Base-by-base conservation (phyloP, 2,113 vertebrate genomes). In the Zosterops lateralis region DNA sequence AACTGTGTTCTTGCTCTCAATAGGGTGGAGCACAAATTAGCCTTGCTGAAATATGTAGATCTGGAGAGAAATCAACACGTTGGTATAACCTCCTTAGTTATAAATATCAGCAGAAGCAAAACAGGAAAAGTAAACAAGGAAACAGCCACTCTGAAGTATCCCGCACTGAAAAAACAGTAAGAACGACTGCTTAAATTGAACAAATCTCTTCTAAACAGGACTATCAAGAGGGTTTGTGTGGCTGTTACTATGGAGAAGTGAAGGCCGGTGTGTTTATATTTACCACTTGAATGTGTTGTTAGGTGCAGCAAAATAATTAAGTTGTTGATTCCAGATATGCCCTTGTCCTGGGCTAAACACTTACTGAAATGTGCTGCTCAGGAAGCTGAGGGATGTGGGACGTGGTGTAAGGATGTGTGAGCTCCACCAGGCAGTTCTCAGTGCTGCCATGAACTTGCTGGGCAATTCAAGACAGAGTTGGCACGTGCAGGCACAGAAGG, bases 11-110 rank as follows among this genome's bases (percentile, higher is more conserved):
- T 77, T 81, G 38, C 16, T 87, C 34, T 91, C 70, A 16, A 86
- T 85, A 99, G 99, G 99, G 98, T 29, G 99, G 99, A 11, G 98
- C 99, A 85, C 99, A 99, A 97, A 99, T 99, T 97, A 99, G 99
- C 94, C 97, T 99, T 95, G 99, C 99, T 42, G 99, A 99, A 64
- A 96, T 98, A 73, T 97, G 97, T 93, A 98, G 96, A 88, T 98
- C 98, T 0, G 98, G 98, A 90, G 99, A 99, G 88, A 97, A 98
- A 94, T 97, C 97, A 74, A 98, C 97, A 17, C 98, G 98, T 79
- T 99, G 99, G 98, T 99, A 99, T 97, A 99, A 99, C 97, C 98
- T 99, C 65, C 98, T 99, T 81, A 98, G 97, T 95, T 98, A 97
- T 19, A 97, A 97, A 95, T 98, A 98, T 95, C 97, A 98, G 93